Percentiles rank a stretch among this genome's conserved stretches.
phyloP scores from a whole-genome alignment of 2,888 invertebrate genomes.

The Spodoptera littoralis region DNA sequence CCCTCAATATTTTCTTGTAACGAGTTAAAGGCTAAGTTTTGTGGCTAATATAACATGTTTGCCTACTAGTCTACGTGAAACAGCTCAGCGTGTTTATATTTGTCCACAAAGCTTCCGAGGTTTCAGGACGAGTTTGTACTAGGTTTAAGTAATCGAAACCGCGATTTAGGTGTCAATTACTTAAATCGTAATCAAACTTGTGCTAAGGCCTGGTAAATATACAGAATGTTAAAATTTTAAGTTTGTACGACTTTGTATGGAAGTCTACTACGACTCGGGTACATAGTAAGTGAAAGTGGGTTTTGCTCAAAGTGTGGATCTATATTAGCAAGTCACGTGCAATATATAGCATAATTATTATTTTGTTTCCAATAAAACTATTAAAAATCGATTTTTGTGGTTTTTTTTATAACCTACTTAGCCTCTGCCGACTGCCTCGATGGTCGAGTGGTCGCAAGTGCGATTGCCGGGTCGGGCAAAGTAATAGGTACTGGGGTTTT shows the following conservation, averaged over 20 bases:
- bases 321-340: constrained; percentile 83
- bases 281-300: constrained; percentile 82
- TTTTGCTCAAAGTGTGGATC: constrained; percentile 83
- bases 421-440: no score
- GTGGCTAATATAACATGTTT: constrained; percentile 12
- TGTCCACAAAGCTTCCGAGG: neutral
- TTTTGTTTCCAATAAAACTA: constrained; percentile 88
- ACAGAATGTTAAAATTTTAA: constrained; percentile 16
- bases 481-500: no score
- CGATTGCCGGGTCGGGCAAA: no score
- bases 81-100: constrained; percentile 1
- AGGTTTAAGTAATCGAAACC: no score
- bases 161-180: no score
- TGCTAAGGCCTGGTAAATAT: neutral
- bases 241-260: constrained; percentile 34
- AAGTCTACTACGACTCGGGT: constrained; percentile 44
- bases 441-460: neutral
- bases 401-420: constrained; percentile 22
- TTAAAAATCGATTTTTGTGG: constrained; percentile 68
- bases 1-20: constrained; percentile 23
- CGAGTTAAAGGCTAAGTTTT: constrained; percentile 31
- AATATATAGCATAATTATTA: constrained; percentile 89
- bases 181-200: no score
- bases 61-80: constrained; percentile 6
- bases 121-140: no score